Evolutionary conservation across 2,888 invertebrate genomes (phyloP).

Genomic region (Caenorhabditis uteleia): DNA sequence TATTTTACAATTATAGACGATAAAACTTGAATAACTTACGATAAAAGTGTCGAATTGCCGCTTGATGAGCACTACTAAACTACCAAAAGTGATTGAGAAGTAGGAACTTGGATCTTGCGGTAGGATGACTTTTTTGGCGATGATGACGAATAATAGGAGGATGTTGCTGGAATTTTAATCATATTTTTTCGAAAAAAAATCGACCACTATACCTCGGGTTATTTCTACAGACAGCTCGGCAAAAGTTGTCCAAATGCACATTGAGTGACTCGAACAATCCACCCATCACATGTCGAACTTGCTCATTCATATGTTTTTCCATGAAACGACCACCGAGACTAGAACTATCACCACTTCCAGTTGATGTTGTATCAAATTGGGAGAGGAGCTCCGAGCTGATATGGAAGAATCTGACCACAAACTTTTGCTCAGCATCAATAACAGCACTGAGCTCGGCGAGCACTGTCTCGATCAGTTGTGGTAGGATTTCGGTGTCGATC

Average conservation of each 20-base stretch:
- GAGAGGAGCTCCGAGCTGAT: slow-evolving; percentile 74
- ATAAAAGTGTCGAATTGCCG: slow-evolving; percentile 89
- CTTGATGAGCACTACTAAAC: slow-evolving; percentile 85
- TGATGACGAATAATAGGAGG: slow-evolving; percentile 87
- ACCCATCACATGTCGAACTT: slow-evolving; percentile 78
- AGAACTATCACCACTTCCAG: slow-evolving; percentile 54
- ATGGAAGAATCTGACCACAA: slow-evolving; percentile 90
- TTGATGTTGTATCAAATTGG: slow-evolving; percentile 57
- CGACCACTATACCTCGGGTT: slow-evolving; percentile 31
- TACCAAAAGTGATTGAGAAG: slow-evolving; percentile 83
- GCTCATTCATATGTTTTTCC: slow-evolving; percentile 71
- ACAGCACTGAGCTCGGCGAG: slow-evolving; percentile 87
- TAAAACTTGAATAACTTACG: slow-evolving; percentile 70
- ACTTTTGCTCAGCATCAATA: slow-evolving; percentile 91
- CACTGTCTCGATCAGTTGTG: slow-evolving; percentile 81
- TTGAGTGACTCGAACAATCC: slow-evolving; percentile 88
- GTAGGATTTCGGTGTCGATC: slow-evolving; percentile 27
- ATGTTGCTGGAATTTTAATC: slow-evolving; percentile 79
- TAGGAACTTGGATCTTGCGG: slow-evolving; percentile 86
- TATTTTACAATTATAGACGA: background rate
- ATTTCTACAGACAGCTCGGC: slow-evolving; percentile 78
- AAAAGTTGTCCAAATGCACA: slow-evolving; percentile 83
- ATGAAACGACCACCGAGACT: slow-evolving; percentile 46
- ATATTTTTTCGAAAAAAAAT: background rate
- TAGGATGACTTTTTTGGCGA: slow-evolving; percentile 80